These are phyloP conservation scores for Macrotrachela quadricornifera DNA, from an alignment of 1,140 invertebrate species.

Conservation along the genomic window DNA sequence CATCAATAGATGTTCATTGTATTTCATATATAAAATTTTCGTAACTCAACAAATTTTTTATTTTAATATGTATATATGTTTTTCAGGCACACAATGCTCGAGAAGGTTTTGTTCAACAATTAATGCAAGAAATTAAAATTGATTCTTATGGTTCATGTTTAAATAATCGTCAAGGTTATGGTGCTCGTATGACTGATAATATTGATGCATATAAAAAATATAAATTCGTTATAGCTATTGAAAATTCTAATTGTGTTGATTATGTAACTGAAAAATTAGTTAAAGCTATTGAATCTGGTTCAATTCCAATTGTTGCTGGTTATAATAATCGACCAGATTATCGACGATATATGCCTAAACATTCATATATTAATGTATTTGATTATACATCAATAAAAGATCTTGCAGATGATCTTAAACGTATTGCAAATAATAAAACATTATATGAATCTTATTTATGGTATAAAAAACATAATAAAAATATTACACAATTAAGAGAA, in stretches of 20 bases:
- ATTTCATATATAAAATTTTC: too few relatives aligned
- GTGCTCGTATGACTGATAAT: conserved; percentile 6
- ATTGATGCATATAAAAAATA: conserved; percentile 5
- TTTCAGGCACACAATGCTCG: conserved; percentile 3
- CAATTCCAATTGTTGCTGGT: conserved; percentile 3
- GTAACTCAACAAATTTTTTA: too few relatives aligned
- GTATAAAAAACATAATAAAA: not conserved
- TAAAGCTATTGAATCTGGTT: not conserved
- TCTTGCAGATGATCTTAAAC: not conserved
- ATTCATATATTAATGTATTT: not conserved
- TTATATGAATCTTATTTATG: not conserved
- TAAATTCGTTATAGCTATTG: conserved; percentile 9
- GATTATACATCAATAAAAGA: not conserved
- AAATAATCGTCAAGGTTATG: conserved; percentile 2
- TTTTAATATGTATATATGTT: not conserved
- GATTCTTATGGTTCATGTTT: conserved; percentile 6
- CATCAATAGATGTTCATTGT: too few relatives aligned
- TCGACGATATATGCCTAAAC: not conserved
- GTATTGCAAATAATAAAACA: not conserved
- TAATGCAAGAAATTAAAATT: not conserved
- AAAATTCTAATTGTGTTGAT: conserved; percentile 9
- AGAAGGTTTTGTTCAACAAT: not conserved
- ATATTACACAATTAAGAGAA: not conserved
- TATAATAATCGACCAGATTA: not conserved
- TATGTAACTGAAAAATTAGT: conserved; percentile 7